Evolutionary conservation across 2,797 vertebrate genomes (phyloP), one percentile per base, ranked within the genome.

Genomic region (Sebastes iracundus): DNA sequence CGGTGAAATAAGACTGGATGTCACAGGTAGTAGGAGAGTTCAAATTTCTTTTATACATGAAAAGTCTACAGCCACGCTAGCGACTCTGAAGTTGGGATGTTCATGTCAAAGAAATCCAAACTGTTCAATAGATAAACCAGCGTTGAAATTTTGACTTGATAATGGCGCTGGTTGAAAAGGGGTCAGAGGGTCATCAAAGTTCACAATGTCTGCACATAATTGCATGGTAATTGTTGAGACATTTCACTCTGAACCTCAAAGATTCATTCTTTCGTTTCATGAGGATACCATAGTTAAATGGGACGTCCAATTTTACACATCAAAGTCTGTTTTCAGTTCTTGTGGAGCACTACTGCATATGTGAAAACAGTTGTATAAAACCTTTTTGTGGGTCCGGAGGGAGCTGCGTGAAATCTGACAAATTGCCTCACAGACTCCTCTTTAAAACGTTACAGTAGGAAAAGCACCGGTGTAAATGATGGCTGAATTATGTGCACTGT

Each of bases 1-100:
- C 33, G n/a, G 28, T n/a, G 55, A 71, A 78, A 63, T 69, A 58
- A 85, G 22, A 49, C 67, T 64, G 28, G 5, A 23, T 62, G 55
- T 76, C 77, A 62, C 20, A 13, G 33, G 49, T 22, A 79, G 66
- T 2, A 16, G 12, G 28, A 60, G 7, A 52, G 8, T 62, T 62
- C 20, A 52, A 53, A 38, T 60, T 30, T 72, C 23, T 60, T 62
- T 32, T 14, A 7, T 60, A 2, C 23, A 33, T n/a, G 46, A 18
- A 46, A 3, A 14, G 9, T 49, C n/a, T 18, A 1, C 52, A 66
- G 38, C 22, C 16, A 8, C 1, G 4, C 18, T 46, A 2, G 20
- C 1, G 1, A 49, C 67, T 70, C 23, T 42, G 33, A 52, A 9
- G 58, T 23, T 46, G 13, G 2, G 20, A 6, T 58, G 25, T 5